Evolutionary conservation across 2,797 vertebrate genomes (phyloP), one percentile per base, ranked within the genome.

Genomic region (Mormyrus hasselquistii): DNA sequence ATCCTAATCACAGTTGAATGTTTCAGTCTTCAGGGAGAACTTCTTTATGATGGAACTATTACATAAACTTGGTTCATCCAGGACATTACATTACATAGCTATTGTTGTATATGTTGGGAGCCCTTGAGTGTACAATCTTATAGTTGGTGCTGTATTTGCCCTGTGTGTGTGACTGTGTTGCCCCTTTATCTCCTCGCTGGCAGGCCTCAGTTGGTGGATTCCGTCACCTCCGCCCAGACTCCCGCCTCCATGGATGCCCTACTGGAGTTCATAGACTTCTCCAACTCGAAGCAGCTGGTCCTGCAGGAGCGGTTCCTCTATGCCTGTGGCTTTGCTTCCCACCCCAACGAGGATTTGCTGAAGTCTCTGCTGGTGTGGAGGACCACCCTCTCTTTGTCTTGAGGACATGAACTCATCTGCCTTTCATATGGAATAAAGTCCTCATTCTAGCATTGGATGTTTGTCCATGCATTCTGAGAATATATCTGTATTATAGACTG

Each of bases 251-350:
- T 99, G 89, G 96, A 97, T 16, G 98, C 98, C 2, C 90, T 99
- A 53, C 92, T 99, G 90, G 95, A 97, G 86, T 99, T 99, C 91
- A 93, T 99, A 89, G 97, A 99, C 95, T 99, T 99, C 92, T 97
- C 96, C 2, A 97, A 99, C 76, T 91, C 94, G 89, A 97, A 96
- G 76, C 93, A 94, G 59, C 89, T 95, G 25, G 38, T 96, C 69
- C 95, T 99, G 84, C 98, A 99, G 93, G 98, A 99, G 90, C 94
- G 99, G 62, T 99, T 99, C 91, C 97, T 99, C 34, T 99, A 99
- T 12, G 98, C 98, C 49, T 98, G 97, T 89, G 99, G 98, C 88
- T 98, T 99, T 90, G 95, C 98, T 57, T 98, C 99, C 62, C 98
- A 98, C 89, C 99, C 99, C 0, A 96, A 94, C 14, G 97, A 99